These are phyloP conservation scores for Opisthocomus hoazin DNA, from an alignment of 2,113 vertebrate genomes.

Conservation along the genomic window DNA sequence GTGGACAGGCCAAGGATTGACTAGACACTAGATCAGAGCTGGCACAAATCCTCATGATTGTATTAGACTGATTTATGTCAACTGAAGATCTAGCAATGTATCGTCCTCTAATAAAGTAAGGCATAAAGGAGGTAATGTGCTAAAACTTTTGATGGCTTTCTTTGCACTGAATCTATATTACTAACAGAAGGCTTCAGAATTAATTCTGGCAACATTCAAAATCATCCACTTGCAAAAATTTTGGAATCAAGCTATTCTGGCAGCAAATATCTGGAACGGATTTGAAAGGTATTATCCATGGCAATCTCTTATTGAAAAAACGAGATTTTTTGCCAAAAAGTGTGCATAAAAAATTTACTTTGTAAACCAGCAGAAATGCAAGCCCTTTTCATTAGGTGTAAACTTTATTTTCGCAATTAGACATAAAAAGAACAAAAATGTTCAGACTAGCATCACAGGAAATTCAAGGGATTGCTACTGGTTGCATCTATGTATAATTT, in stretches of 20 bases:
- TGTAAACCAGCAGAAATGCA: not conserved
- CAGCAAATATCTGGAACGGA: not conserved
- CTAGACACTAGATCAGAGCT: constrained; percentile 6
- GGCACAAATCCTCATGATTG: not conserved
- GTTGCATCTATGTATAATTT: not conserved
- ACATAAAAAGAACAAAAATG: not conserved
- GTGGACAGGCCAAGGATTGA: not conserved
- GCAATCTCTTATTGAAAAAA: not conserved
- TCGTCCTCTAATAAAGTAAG: not conserved
- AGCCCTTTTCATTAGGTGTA: not conserved
- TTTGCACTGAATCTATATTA: not conserved
- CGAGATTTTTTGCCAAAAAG: not conserved
- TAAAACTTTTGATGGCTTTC: not conserved
- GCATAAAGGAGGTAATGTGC: not conserved
- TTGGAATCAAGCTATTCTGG: not conserved
- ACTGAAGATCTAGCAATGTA: not conserved
- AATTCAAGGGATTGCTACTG: not conserved
- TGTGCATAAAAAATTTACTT: not conserved
- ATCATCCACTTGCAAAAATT: not conserved
- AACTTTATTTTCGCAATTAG: not conserved
- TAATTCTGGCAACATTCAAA: not conserved
- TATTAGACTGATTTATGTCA: not conserved
- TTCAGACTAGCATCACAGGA: not conserved
- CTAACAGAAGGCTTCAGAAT: not conserved
- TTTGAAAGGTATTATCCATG: not conserved